Conservation (phyloP, 2,113 vertebrate species). For the Nipponia nippon region DNA sequence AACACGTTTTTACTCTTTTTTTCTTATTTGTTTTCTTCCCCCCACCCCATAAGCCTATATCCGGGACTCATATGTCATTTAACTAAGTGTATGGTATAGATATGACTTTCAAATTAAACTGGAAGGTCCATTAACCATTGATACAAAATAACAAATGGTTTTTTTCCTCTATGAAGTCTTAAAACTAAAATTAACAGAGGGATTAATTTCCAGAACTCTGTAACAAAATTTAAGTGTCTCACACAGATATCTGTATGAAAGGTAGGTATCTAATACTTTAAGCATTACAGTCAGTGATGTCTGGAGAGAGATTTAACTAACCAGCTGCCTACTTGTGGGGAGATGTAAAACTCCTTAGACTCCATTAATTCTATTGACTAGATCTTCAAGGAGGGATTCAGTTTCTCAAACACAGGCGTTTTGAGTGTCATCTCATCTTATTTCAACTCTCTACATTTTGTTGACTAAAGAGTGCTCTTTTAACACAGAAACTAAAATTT, state of each 20-base stretch:
- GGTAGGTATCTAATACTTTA: background rate
- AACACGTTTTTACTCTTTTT: background rate
- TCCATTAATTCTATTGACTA: background rate
- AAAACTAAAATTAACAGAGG: background rate
- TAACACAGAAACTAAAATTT: background rate
- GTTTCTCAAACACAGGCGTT: background rate
- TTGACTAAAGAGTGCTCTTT: background rate
- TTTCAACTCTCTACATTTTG: background rate
- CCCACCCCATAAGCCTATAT: no score
- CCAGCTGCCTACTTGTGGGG: rapidly evolving
- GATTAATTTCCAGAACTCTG: background rate
- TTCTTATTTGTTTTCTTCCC: no score
- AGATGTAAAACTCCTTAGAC: background rate
- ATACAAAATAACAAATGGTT: background rate
- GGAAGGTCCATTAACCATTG: background rate
- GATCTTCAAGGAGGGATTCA: background rate
- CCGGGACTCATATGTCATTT: background rate
- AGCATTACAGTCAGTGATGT: background rate
- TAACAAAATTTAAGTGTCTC: background rate
- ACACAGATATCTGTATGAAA: background rate
- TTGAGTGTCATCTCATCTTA: background rate
- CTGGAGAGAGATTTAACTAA: background rate
- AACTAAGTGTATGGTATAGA: background rate
- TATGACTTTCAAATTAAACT: background rate
- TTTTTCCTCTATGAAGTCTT: background rate